Evolutionary conservation across 1,140 invertebrate species (phyloP).

Genomic region (Neuroterus valhalla): DNA sequence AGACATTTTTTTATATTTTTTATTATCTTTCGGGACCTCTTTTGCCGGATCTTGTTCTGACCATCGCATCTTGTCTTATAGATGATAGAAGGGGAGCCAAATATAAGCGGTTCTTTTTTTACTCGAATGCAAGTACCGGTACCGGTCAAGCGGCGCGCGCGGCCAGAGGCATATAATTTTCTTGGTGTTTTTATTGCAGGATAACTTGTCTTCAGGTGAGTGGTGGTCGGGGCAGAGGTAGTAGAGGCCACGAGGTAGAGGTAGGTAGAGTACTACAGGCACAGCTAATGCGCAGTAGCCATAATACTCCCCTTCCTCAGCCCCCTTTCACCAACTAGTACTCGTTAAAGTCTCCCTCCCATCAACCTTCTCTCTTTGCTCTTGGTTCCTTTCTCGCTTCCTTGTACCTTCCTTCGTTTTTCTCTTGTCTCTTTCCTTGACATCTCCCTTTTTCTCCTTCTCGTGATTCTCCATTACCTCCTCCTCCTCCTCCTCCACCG

Average conservation of each 20-base stretch:
- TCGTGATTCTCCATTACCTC: constrained; percentile 23
- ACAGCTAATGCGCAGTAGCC: constrained; percentile 73
- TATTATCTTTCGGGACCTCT: neutral
- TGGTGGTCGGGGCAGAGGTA: constrained; percentile 68
- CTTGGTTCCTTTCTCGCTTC: constrained; percentile 35
- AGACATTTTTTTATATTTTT: neutral
- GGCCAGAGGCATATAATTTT: constrained; percentile 74
- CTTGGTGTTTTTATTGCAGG: constrained; percentile 75
- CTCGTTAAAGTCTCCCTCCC: constrained; percentile 35
- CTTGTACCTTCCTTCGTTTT: constrained; percentile 36
- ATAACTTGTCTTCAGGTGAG: constrained; percentile 76
- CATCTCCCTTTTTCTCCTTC: constrained; percentile 43
- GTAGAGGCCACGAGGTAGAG: constrained; percentile 62
- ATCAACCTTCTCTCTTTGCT: constrained; percentile 40
- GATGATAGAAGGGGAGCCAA: constrained; percentile 37
- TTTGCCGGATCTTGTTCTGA: neutral
- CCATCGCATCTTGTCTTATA: neutral
- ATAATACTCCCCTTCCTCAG: constrained; percentile 57
- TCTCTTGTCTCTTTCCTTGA: constrained; percentile 19
- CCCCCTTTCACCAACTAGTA: constrained; percentile 42
- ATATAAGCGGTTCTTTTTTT: constrained; percentile 64
- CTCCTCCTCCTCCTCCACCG: constrained; percentile 21
- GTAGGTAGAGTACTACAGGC: constrained; percentile 69
- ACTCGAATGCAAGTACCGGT: constrained; percentile 40
- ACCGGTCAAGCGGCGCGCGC: constrained; percentile 62